These are phyloP conservation scores for Ophioninae sp. DNA, from an alignment of 2,888 invertebrate genomes.

Conservation along the genomic window DNA sequence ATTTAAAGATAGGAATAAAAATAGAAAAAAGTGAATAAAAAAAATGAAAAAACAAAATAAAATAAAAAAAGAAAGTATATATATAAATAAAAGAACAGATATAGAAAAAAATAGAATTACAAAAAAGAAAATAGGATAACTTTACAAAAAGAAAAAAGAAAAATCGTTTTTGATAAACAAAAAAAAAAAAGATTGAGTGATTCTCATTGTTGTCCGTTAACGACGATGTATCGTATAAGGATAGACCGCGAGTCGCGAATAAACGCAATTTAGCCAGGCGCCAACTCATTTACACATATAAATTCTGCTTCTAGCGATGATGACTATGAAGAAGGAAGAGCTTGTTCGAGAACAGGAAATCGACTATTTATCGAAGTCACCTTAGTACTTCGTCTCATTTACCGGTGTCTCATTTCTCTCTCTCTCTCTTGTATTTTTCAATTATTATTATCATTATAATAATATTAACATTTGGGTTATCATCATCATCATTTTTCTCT, in stretches of 20 bases:
- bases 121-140: too few species aligned
- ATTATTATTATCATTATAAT: too few species aligned
- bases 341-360: slow-evolving; percentile 33
- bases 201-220: slow-evolving; percentile 60
- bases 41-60: too few species aligned
- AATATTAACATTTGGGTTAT: too few species aligned
- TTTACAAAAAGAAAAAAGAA: too few species aligned
- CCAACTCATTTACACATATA: slow-evolving; percentile 14
- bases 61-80: too few species aligned
- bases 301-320: slow-evolving; percentile 10
- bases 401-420: neutral
- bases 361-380: slow-evolving; percentile 31
- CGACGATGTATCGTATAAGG: slow-evolving; percentile 38
- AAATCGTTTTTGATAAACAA: slow-evolving; percentile 8
- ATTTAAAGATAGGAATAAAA: too few species aligned
- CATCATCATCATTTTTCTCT: too few species aligned
- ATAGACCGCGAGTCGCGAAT: slow-evolving; percentile 30
- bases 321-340: slow-evolving; percentile 32
- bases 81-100: too few species aligned
- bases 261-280: slow-evolving; percentile 46
- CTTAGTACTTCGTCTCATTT: neutral
- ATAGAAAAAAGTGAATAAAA: too few species aligned
- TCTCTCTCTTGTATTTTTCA: too few species aligned
- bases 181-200: slow-evolving; percentile 5
- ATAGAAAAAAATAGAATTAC: too few species aligned